Evolutionary conservation across 2,888 invertebrate species (phyloP), one percentile per base, ranked within the genome.

Genomic region (Plagodis pulveraria): DNA sequence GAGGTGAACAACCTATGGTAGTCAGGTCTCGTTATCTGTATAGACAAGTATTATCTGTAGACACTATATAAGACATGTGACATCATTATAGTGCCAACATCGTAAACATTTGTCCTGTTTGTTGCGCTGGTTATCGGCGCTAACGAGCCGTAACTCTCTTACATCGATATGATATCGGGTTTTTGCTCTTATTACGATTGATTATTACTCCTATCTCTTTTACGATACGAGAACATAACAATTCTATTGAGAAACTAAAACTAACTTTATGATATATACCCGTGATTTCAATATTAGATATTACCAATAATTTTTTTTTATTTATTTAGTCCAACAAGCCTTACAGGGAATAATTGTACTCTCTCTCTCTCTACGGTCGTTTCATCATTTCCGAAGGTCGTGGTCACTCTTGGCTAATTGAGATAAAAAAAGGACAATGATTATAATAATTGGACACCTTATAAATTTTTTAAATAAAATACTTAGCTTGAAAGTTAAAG

Each of bases 11-110:
- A 87, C 87, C 88, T 73, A 60, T 66, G 72, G 69, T 66, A 72
- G 88, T 73, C 59, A 67, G 72, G 69, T 66, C 72, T 78, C 76
- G 80, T 87, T 90, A 90, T 91, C 91, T 85, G 83, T 78, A n/a
- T n/a, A 83, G 82, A 83, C 80, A 22, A 22, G 22, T 22, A 22
- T 22, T 22, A 22, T 22, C 22, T 22, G 22, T 22, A 22, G 22
- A 81, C 73, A 83, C 79, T 83, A 81, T 83, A 89, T 88, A 84
- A 84, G 83, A 85, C 78, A 73, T 81, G 81, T 88, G 88, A 88
- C 86, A 87, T 89, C 85, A 90, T 86, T 86, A 86, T 80, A 78
- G 80, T 78, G 76, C 73, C 78, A 80, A 79, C 77, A 73, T 77
- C 73, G 80, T 77, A 78, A 80, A 78, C 74, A 76, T 79, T 78